A percentile compares a stretch with the other conserved stretches of the same genome.
phyloP scores from a whole-genome alignment of 2,888 invertebrate species.

The Diarsia mendica region DNA sequence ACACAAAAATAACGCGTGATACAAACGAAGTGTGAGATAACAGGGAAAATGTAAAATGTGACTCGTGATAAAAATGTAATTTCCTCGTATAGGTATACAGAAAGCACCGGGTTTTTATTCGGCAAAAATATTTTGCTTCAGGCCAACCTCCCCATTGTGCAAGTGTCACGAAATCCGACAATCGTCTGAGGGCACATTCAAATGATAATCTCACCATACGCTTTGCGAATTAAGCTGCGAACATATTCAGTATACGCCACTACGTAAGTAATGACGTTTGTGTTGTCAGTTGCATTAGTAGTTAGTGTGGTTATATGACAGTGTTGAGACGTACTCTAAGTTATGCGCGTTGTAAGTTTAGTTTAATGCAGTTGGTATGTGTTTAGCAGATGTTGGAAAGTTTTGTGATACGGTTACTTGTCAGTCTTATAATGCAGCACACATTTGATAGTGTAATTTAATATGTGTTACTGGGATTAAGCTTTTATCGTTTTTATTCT shows the following conservation, averaged over 20 bases:
- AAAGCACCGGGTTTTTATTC: slow-evolving; percentile 81
- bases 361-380: slow-evolving; percentile 52
- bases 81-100: slow-evolving; percentile 75
- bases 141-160: slow-evolving; percentile 83
- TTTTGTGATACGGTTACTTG: slow-evolving; percentile 54
- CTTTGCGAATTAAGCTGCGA: slow-evolving; percentile 80
- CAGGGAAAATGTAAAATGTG: slow-evolving; percentile 75
- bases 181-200: slow-evolving; percentile 89
- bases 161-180: slow-evolving; percentile 86
- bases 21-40: slow-evolving; percentile 73
- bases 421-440: slow-evolving; percentile 41
- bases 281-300: slow-evolving; percentile 58
- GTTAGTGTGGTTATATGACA: slow-evolving; percentile 62
- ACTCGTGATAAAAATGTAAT: slow-evolving; percentile 84
- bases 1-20: slow-evolving; percentile 66
- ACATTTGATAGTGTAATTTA: slow-evolving; percentile 54
- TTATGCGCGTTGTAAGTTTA: slow-evolving; percentile 42
- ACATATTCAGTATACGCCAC: slow-evolving; percentile 71
- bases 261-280: slow-evolving; percentile 62
- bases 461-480: slow-evolving; percentile 38
- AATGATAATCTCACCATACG: slow-evolving; percentile 89
- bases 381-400: slow-evolving; percentile 62
- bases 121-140: slow-evolving; percentile 81
- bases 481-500: slow-evolving; percentile 37
- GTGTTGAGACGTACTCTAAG: slow-evolving; percentile 45